Evolutionary conservation across 2,888 invertebrate species (phyloP).

Genomic region (Drosophila barbarae): DNA sequence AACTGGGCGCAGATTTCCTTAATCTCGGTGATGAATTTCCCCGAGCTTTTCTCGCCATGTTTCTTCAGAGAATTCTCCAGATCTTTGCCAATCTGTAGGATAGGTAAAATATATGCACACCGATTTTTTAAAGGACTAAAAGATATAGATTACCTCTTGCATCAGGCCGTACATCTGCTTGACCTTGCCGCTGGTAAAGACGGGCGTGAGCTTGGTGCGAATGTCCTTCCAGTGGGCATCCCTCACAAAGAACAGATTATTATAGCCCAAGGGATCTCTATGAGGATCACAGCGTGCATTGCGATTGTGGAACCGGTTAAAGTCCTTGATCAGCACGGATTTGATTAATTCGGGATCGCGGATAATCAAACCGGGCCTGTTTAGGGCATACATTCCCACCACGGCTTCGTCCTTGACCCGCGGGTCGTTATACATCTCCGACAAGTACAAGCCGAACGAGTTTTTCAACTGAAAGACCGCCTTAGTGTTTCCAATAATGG

Average conservation of each 20-base stretch:
- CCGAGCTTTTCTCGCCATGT: slow-evolving; percentile 16
- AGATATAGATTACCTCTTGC: slow-evolving; percentile 60
- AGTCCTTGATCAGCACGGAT: slow-evolving; percentile 80
- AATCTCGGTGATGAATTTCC: slow-evolving; percentile 61
- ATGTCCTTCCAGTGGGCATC: slow-evolving; percentile 80
- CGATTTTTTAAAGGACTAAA: neutral
- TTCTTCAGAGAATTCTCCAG: slow-evolving; percentile 61
- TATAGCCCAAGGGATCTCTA: slow-evolving; percentile 77
- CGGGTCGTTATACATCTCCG: slow-evolving; percentile 76
- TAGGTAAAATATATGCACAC: neutral
- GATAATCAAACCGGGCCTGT: slow-evolving; percentile 79
- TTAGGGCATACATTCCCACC: slow-evolving; percentile 79
- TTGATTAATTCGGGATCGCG: slow-evolving; percentile 80
- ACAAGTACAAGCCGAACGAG: slow-evolving; percentile 75
- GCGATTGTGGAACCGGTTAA: slow-evolving; percentile 78
- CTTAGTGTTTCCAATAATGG: slow-evolving; percentile 79
- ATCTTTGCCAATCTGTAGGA: slow-evolving; percentile 63
- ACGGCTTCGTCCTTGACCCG: slow-evolving; percentile 67
- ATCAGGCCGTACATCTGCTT: slow-evolving; percentile 78
- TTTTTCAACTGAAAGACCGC: slow-evolving; percentile 70
- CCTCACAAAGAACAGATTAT: slow-evolving; percentile 80
- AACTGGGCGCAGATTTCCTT: slow-evolving; percentile 74
- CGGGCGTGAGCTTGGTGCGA: slow-evolving; percentile 79
- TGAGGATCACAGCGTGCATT: slow-evolving; percentile 70
- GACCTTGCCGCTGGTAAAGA: slow-evolving; percentile 79